Conservation (phyloP, 53 echinoderm and acorn worm species). For the Holothuria leucospilota region DNA sequence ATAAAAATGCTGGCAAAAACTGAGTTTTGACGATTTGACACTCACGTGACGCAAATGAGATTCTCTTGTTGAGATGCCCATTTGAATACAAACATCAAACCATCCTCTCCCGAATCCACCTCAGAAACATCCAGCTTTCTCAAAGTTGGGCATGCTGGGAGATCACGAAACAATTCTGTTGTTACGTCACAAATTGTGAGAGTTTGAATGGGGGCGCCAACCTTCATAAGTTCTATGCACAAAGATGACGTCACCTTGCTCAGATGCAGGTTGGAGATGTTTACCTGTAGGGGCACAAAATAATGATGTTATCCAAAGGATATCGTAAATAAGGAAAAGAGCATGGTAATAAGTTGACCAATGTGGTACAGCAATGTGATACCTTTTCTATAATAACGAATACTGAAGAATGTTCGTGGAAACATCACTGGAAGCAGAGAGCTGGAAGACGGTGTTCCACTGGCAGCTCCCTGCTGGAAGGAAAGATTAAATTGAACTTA, state of each 20-base stretch:
- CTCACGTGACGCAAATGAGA: conserved; percentile 18
- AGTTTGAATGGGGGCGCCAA: conserved; percentile 35
- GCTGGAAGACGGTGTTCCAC: too few relatives aligned
- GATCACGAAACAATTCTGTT: conserved; percentile 9
- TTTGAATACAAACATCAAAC: conserved; percentile 10
- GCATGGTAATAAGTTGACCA: too few relatives aligned
- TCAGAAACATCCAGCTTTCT: conserved; percentile 16
- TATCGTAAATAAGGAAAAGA: too few relatives aligned
- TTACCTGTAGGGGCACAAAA: conserved; percentile 10
- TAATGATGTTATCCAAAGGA: too few relatives aligned
- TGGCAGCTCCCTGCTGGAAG: too few relatives aligned
- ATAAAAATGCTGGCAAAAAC: too few relatives aligned
- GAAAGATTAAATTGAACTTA: too few relatives aligned
- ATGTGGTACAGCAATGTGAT: too few relatives aligned
- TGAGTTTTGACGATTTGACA: neutral
- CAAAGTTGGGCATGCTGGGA: conserved; percentile 26
- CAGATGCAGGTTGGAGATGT: conserved; percentile 26
- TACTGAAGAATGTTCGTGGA: too few relatives aligned
- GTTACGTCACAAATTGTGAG: conserved; percentile 27
- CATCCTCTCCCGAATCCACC: neutral
- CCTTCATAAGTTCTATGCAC: conserved; percentile 21
- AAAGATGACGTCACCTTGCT: conserved; percentile 29
- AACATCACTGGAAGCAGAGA: too few relatives aligned
- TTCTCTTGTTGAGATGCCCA: conserved; percentile 27
- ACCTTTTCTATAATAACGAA: too few relatives aligned